These are phyloP conservation scores for Abramis brama DNA, from an alignment of 2,113 vertebrate genomes.

Conservation along the genomic window DNA sequence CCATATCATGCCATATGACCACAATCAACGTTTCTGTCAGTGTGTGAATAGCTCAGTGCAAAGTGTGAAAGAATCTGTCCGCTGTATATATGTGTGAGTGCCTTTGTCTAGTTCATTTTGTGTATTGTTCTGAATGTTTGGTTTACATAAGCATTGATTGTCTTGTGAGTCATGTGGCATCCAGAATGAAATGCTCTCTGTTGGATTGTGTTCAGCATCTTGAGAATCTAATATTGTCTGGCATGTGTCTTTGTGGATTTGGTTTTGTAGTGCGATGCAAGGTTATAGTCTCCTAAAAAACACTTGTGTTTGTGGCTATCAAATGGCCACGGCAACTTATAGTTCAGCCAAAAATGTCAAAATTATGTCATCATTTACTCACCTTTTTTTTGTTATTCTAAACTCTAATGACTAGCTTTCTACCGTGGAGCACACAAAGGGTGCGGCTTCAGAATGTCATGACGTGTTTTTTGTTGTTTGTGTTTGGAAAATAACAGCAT, in stretches of 20 bases:
- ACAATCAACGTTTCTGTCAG: conserved; percentile 9
- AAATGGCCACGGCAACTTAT: neutral
- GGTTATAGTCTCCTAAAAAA: neutral
- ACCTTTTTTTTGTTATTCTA: neutral
- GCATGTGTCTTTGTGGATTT: conserved; percentile 10
- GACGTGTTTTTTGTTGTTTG: neutral
- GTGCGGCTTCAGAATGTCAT: neutral
- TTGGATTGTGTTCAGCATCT: neutral
- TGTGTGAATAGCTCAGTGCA: conserved; percentile 15
- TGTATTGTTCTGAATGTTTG: conserved; percentile 5
- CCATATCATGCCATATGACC: neutral
- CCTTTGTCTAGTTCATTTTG: conserved; percentile 6
- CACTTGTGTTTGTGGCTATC: neutral
- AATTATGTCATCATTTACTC: neutral
- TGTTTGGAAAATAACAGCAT: too few relatives aligned
- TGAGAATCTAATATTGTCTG: conserved; percentile 10
- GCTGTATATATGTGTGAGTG: neutral
- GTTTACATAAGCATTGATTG: conserved; percentile 1
- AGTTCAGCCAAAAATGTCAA: neutral
- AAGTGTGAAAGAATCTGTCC: neutral
- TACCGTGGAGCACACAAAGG: neutral
- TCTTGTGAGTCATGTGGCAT: neutral
- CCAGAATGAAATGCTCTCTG: neutral
- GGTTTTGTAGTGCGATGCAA: neutral
- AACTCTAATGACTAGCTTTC: neutral